phyloP scores from a whole-genome alignment of 92 coral and sea anemone genomes.

The Parazoanthus atlanticus region DNA sequence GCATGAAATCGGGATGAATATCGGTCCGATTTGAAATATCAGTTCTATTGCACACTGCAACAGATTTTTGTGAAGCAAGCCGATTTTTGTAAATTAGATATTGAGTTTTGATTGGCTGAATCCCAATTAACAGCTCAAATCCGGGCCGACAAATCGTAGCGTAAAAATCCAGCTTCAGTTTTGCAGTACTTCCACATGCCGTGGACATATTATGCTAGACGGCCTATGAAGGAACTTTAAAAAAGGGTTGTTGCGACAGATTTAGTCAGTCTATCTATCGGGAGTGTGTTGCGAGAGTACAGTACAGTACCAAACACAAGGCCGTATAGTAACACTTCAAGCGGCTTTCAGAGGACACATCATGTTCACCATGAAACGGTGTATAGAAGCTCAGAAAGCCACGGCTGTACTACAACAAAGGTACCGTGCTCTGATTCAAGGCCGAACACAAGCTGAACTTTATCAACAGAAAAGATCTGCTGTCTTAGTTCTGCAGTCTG shows the following conservation, averaged over 20 bases:
- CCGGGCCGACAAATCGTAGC: too few species aligned
- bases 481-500: constrained; percentile 51
- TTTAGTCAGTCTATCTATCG: constrained; percentile 67
- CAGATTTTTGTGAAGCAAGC: too few species aligned
- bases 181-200: constrained; percentile 81
- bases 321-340: constrained; percentile 54
- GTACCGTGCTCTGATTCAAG: constrained; percentile 45
- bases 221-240: constrained; percentile 14
- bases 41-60: too few species aligned
- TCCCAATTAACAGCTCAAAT: too few species aligned
- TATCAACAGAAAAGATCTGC: constrained; percentile 60
- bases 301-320: constrained; percentile 40
- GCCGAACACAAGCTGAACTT: background rate
- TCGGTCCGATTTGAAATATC: too few species aligned
- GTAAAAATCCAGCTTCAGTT: background rate
- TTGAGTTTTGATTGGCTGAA: too few species aligned
- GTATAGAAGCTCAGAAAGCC: constrained; percentile 1
- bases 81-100: too few species aligned
- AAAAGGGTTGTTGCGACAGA: background rate
- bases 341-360: constrained; percentile 59
- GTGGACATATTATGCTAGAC: constrained; percentile 68
- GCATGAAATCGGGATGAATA: too few species aligned
- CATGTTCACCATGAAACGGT: constrained; percentile 48
- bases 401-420: constrained; percentile 42
- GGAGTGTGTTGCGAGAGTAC: constrained; percentile 43